A percentile compares a stretch with the other conserved stretches of the same genome.
Conservation (phyloP, 2,113 vertebrate species). For the Protomyctophum bolini region DNA sequence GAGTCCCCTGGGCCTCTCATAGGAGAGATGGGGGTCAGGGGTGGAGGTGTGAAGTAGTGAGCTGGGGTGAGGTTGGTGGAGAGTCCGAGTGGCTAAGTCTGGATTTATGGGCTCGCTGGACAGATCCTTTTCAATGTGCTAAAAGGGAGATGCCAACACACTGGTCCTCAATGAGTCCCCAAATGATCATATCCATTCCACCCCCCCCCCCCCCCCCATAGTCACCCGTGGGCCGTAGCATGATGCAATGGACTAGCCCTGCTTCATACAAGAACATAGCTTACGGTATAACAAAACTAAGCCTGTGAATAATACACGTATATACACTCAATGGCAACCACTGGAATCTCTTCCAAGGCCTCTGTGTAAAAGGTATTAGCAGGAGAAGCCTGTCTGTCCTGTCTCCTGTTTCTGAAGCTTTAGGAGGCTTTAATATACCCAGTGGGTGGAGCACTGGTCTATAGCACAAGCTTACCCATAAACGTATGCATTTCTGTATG, state of each 20-base stretch:
- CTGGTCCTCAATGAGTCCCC: not conserved
- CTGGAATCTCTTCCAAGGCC: not conserved
- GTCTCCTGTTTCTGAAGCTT: conserved; percentile 30
- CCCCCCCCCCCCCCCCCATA: too few relatives aligned
- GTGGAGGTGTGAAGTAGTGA: not conserved
- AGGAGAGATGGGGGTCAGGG: not conserved
- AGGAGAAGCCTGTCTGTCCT: conserved; percentile 23
- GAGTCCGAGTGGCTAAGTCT: not conserved
- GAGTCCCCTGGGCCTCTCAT: conserved; percentile 34
- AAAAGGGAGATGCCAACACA: not conserved
- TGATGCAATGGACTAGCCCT: too few relatives aligned
- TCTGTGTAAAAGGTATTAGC: conserved; percentile 15
- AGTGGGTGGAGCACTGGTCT: not conserved
- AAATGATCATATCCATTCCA: too few relatives aligned
- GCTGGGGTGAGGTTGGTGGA: not conserved
- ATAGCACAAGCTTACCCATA: conserved; percentile 18
- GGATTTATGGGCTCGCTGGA: conserved; percentile 2
- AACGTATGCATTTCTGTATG: conserved; percentile 55
- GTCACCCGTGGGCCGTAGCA: too few relatives aligned
- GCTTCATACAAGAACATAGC: too few relatives aligned
- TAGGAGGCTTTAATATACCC: conserved; percentile 28
- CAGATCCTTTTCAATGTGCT: not conserved
- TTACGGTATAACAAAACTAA: too few relatives aligned
- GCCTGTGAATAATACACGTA: too few relatives aligned
- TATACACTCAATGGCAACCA: not conserved